Conservation (phyloP, 2,113 vertebrate genomes). For the Sphyrna mokarran region DNA sequence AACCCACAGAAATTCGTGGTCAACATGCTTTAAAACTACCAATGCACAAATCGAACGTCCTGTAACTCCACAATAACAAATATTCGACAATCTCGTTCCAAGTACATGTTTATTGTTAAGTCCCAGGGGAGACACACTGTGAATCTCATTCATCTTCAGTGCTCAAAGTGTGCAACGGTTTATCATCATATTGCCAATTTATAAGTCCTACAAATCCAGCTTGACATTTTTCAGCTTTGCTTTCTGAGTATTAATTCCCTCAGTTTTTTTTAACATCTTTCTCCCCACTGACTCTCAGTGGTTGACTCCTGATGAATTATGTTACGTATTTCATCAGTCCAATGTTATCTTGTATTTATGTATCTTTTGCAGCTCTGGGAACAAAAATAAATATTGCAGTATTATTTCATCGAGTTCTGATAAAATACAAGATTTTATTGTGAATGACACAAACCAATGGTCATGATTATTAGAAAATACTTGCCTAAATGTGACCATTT, state of each 20-base stretch:
- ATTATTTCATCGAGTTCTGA: neutral
- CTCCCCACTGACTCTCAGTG: neutral
- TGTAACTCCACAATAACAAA: neutral
- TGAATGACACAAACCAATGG: neutral
- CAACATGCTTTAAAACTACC: neutral
- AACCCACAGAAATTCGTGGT: neutral
- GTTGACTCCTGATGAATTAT: neutral
- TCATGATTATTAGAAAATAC: neutral
- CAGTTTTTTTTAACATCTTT: neutral
- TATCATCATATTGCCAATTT: neutral
- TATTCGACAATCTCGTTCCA: neutral
- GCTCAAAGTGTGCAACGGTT: neutral
- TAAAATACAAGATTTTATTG: neutral
- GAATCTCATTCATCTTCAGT: neutral
- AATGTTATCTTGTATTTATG: neutral
- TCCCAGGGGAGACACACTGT: neutral
- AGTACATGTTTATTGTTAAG: neutral
- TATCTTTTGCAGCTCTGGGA: neutral
- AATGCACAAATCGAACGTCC: neutral
- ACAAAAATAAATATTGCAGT: neutral
- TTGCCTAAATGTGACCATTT: neutral
- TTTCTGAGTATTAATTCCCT: neutral
- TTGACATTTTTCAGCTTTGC: neutral
- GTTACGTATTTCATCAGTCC: neutral
- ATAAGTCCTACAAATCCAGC: conserved; percentile 1